phyloP scores from a whole-genome alignment of 2,888 invertebrate species.

The Parnassius orleans region DNA sequence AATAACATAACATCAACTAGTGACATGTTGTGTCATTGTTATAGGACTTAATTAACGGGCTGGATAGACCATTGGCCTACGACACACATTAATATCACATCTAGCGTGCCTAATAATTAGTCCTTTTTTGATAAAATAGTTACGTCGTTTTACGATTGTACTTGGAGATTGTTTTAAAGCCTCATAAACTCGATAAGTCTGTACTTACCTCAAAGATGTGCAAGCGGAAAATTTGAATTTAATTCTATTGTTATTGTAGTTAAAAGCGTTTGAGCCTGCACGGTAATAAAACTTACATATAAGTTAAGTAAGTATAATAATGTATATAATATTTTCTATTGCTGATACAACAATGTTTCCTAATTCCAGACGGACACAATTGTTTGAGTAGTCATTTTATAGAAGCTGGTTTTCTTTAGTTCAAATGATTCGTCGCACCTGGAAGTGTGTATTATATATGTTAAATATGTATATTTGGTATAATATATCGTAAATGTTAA shows the following conservation, averaged over 20 bases:
- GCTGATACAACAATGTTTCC: background rate
- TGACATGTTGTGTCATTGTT: too few relatives aligned
- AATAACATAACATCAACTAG: too few relatives aligned
- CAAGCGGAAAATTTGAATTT: conserved; percentile 9
- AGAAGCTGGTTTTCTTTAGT: too few relatives aligned
- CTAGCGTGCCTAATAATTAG: too few relatives aligned
- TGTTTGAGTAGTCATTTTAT: background rate
- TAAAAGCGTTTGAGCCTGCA: background rate
- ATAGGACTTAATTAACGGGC: too few relatives aligned
- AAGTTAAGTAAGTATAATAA: background rate
- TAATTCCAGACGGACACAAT: background rate
- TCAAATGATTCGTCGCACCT: too few relatives aligned
- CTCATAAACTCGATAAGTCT: background rate
- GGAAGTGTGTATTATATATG: too few relatives aligned
- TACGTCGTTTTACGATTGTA: background rate
- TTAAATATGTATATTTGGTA: conserved; percentile 12
- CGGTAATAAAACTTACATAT: background rate
- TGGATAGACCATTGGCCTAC: too few relatives aligned
- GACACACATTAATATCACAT: too few relatives aligned
- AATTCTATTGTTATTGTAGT: background rate
- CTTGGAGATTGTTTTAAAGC: background rate
- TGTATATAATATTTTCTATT: background rate
- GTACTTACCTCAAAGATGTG: conserved; percentile 22
- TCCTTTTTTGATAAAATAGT: too few relatives aligned
- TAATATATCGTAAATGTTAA: conserved; percentile 37